Conservation (phyloP, 2,888 invertebrate genomes). For the Ophion costatus region DNA sequence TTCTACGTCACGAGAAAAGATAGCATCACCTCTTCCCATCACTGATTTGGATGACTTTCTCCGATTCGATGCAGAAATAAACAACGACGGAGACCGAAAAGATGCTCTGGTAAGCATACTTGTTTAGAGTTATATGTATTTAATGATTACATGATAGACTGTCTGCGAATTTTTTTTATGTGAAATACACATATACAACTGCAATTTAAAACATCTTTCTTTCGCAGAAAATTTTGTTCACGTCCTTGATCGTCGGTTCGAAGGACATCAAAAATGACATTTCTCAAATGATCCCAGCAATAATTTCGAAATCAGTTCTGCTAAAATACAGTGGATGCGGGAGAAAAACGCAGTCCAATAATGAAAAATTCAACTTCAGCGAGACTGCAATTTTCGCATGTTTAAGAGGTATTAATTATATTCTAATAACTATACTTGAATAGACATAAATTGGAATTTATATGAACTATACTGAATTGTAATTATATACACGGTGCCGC, state of each 20-base stretch:
- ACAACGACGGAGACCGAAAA: background rate
- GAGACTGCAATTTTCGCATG: background rate
- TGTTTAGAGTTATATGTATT: background rate
- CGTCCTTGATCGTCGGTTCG: background rate
- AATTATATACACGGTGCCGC: too few species aligned
- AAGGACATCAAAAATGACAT: background rate
- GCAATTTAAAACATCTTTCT: too few species aligned
- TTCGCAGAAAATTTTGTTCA: background rate
- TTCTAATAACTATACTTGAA: too few species aligned
- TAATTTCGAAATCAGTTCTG: background rate
- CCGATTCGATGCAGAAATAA: background rate
- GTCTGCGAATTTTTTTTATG: too few species aligned
- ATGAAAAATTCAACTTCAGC: background rate
- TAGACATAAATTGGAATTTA: too few species aligned
- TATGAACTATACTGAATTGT: too few species aligned
- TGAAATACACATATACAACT: too few species aligned
- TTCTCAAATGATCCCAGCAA: background rate
- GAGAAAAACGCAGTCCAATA: background rate
- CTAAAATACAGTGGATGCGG: conserved; percentile 5
- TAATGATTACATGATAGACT: too few species aligned
- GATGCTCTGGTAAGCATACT: background rate
- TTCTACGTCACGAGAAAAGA: too few species aligned
- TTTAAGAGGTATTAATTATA: background rate
- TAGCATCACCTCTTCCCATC: background rate
- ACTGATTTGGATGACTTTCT: background rate